Percentiles rank a stretch among this genome's conserved stretches.
Conservation (phyloP, 2,113 vertebrate genomes). For the Embiotoca jacksoni region DNA sequence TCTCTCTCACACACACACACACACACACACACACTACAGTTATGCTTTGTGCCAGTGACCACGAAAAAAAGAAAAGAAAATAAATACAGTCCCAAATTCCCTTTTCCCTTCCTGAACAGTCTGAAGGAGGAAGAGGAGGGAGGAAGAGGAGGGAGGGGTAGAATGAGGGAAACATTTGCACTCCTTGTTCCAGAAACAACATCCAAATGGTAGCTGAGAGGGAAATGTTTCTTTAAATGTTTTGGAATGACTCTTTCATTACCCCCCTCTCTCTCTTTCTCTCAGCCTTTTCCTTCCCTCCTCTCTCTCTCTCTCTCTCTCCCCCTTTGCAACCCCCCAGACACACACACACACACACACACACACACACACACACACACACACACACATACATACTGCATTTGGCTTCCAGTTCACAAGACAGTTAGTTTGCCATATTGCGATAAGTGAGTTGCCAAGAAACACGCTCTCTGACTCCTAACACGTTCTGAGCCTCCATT, state of each 20-base stretch:
- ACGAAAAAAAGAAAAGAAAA: background rate
- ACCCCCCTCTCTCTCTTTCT: slow-evolving; percentile 11
- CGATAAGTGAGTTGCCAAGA: slow-evolving; percentile 68
- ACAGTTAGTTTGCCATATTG: slow-evolving; percentile 71
- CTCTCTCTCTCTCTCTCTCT: background rate
- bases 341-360: slow-evolving; percentile 12
- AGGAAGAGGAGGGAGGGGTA: background rate
- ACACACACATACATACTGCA: slow-evolving; percentile 28
- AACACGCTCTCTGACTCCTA: slow-evolving; percentile 63
- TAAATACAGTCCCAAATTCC: slow-evolving; percentile 38
- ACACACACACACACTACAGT: slow-evolving; percentile 12
- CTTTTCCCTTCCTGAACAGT: slow-evolving; percentile 41
- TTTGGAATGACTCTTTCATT: slow-evolving; percentile 71
- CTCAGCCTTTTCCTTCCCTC: slow-evolving; percentile 32
- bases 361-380: slow-evolving; percentile 11
- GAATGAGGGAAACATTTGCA: slow-evolving; percentile 56
- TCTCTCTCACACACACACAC: slow-evolving; percentile 24
- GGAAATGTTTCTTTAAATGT: slow-evolving; percentile 74
- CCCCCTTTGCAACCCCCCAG: background rate
- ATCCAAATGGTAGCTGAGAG: slow-evolving; percentile 72
- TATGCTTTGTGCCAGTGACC: slow-evolving; percentile 15
- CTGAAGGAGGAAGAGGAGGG: slow-evolving; percentile 19
- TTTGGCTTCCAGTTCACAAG: slow-evolving; percentile 68
- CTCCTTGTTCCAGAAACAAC: slow-evolving; percentile 74
- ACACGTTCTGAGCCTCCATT: slow-evolving; percentile 50